phyloP scores from a whole-genome alignment of 64 coral and sea anemone species.

The Stylophora pistillata region DNA sequence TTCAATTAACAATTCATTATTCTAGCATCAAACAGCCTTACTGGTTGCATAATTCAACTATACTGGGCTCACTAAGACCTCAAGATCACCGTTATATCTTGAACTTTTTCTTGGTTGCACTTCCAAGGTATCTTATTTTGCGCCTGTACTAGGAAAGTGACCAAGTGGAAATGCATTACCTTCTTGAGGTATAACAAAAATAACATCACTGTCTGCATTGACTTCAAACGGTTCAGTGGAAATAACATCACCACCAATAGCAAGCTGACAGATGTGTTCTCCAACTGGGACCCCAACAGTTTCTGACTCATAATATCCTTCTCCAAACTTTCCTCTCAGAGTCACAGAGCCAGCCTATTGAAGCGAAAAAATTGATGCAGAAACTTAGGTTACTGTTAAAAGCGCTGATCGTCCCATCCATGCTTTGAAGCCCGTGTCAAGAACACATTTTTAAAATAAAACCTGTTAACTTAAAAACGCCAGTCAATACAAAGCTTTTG shows the following conservation, averaged over 20 bases:
- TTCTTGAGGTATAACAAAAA: slow-evolving; percentile 75
- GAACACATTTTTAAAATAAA: no score
- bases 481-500: no score
- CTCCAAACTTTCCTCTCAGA: slow-evolving; percentile 57
- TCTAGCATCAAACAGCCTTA: no score
- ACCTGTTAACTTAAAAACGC: no score
- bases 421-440: not conserved
- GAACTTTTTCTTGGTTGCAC: no score
- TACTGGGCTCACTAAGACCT: no score
- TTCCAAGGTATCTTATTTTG: no score
- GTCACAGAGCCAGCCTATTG: slow-evolving; percentile 53
- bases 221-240: slow-evolving; percentile 59
- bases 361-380: not conserved
- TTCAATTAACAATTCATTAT: no score
- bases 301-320: slow-evolving; percentile 74
- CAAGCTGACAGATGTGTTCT: slow-evolving; percentile 64
- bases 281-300: slow-evolving; percentile 62
- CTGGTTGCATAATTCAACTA: no score
- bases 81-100: no score
- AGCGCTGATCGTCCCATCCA: not conserved
- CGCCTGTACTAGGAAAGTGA: no score
- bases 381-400: not conserved
- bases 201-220: slow-evolving; percentile 62
- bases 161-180: not conserved
- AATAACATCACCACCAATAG: slow-evolving; percentile 73